A percentile compares a stretch with the other conserved stretches of the same genome.
phyloP scores from a whole-genome alignment of 1,140 invertebrate genomes.

The Zaprionus ghesquierei region DNA sequence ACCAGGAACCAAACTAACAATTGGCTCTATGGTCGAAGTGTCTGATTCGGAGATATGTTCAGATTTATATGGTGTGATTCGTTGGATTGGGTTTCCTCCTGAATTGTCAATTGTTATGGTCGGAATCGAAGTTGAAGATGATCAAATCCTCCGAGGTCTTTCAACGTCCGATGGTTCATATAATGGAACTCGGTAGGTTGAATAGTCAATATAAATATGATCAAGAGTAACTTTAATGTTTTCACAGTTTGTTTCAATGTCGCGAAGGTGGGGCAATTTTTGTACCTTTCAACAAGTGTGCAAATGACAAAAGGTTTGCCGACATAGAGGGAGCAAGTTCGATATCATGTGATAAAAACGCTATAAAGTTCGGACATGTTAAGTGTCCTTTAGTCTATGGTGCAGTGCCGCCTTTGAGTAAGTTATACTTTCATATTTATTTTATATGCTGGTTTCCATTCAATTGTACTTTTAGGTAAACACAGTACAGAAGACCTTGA shows the following conservation, averaged over 20 bases:
- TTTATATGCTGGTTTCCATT: neutral
- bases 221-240: neutral
- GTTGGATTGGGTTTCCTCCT: slow-evolving; percentile 89
- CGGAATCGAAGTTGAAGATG: slow-evolving; percentile 88
- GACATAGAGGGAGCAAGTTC: slow-evolving; percentile 83
- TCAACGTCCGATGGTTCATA: slow-evolving; percentile 90
- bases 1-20: slow-evolving; percentile 84
- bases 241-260: slow-evolving; percentile 62
- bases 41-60: slow-evolving; percentile 73
- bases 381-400: slow-evolving; percentile 91
- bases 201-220: neutral
- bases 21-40: slow-evolving; percentile 90
- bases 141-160: slow-evolving; percentile 85
- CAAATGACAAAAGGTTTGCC: slow-evolving; percentile 90
- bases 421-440: slow-evolving; percentile 60
- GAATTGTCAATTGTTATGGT: slow-evolving; percentile 82
- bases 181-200: slow-evolving; percentile 83
- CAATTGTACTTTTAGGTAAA: slow-evolving; percentile 52
- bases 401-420: slow-evolving; percentile 89
- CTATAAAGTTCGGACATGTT: slow-evolving; percentile 82
- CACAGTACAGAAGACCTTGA: slow-evolving; percentile 85
- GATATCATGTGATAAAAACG: slow-evolving; percentile 35
- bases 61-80: slow-evolving; percentile 90
- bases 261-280: slow-evolving; percentile 87
- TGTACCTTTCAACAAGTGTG: slow-evolving; percentile 89